Evolutionary conservation across 2,888 invertebrate species (phyloP).

Genomic region (Pristionchus mayeri): DNA sequence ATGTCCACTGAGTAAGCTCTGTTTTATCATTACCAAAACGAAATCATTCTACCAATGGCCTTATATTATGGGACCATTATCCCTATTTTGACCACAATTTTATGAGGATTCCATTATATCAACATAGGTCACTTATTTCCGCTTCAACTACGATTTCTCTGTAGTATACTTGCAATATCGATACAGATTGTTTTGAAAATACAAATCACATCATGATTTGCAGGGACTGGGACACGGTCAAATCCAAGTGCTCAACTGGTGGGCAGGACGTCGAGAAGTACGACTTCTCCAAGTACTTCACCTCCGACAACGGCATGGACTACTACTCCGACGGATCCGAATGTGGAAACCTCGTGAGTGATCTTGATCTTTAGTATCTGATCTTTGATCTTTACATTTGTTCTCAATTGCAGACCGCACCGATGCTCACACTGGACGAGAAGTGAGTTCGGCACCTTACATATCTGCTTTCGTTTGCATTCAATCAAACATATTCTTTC

Average conservation of each 20-base stretch:
- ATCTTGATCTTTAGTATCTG: neutral
- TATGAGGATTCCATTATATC: no score
- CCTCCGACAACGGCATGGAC: conserved; percentile 54
- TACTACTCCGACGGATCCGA: conserved; percentile 54
- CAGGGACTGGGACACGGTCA: conserved; percentile 64
- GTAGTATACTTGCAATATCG: neutral
- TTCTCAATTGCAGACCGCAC: conserved; percentile 51
- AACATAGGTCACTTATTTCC: neutral
- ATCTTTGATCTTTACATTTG: neutral
- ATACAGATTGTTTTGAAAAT: neutral
- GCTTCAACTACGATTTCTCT: neutral
- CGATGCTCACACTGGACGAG: conserved; percentile 50
- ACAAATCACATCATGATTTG: neutral
- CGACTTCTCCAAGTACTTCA: conserved; percentile 59
- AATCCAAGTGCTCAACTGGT: conserved; percentile 53
- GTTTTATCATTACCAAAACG: no score
- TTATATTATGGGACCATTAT: no score
- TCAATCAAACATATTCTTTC: no score
- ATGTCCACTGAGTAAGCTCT: conserved; percentile 56
- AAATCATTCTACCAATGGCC: no score
- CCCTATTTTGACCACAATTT: no score
- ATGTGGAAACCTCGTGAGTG: conserved; percentile 61
- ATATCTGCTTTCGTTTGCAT: no score
- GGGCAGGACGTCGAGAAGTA: conserved; percentile 62
- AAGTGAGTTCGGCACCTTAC: conserved; percentile 48